Base-by-base conservation (phyloP, 2,113 vertebrate species). In the Oreochromis aureus region DNA sequence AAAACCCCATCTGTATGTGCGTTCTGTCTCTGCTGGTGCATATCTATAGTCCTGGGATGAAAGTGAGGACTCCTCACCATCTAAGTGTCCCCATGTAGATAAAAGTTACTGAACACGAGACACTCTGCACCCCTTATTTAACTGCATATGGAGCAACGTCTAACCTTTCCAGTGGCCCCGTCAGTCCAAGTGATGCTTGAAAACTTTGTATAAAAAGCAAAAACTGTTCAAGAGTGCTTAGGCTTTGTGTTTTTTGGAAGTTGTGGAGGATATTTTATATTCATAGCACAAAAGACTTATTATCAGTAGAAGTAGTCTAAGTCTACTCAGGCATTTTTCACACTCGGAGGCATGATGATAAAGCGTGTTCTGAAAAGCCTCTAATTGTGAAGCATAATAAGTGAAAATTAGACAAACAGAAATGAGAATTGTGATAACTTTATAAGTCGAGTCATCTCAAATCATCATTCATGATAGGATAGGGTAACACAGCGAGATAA, bases 181-280 rank as follows among this genome's bases (percentile, higher is more conserved):
- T 15, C 12, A 27, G 78, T n/a, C 61, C 27, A 55, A 89, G 13
- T 53, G 53, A 84, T 87, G 71, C 80, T 89, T 82, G n/a, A 84
- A 86, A 84, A 61, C 10, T 8, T 81, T 30, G 10, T 10, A 5
- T 69, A 10, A n/a, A 6, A 27, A 85, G 41, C 16, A 18, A 36
- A 80, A 78, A 55, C 19, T 27, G 15, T 46, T 87, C 2, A 63
- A 86, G 58, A 48, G 82, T 53, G 27, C 79, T 86, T 58, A 22
- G 73, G 83, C 73, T 85, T 83, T 53, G 10, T 85, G 16, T 59
- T 39, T 80, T 84, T 76, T 53, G 6, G 36, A 41, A 4, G 61
- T 79, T 82, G 19, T 46, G 8, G 80, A 83, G 30, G 18, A 59
- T 73, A 61, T 86, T 93, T 87, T 89, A 82, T 84, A 89, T 92